Conservation (phyloP, 2,888 invertebrate species). For the Microdon myrmicae region DNA sequence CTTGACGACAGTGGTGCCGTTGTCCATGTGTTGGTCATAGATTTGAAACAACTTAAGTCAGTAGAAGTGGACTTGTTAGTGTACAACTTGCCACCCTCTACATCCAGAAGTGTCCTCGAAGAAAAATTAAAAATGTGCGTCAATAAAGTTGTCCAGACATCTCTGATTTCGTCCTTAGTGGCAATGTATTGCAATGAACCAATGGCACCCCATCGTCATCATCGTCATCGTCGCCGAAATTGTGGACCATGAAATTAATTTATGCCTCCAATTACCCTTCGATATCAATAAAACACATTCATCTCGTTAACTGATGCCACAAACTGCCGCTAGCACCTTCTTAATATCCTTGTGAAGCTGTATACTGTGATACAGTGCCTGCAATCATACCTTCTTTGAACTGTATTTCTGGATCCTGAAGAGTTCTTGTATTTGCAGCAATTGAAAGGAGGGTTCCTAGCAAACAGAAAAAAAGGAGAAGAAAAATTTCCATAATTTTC, state of each 20-base stretch:
- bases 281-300: conserved; percentile 67
- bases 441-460: conserved; percentile 9
- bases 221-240: conserved; percentile 10
- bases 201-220: background rate
- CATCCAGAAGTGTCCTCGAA: too few species aligned
- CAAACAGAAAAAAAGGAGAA: conserved; percentile 21
- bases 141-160: conserved; percentile 41
- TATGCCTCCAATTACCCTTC: conserved; percentile 67
- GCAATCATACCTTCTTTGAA: too few species aligned
- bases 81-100: too few species aligned
- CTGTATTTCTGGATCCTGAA: conserved; percentile 12
- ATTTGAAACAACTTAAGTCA: too few species aligned
- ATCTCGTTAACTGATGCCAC: conserved; percentile 55
- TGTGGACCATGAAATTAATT: conserved; percentile 67
- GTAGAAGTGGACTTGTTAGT: too few species aligned
- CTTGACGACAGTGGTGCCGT: conserved; percentile 1
- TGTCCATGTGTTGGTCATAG: conserved; percentile 8
- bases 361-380: too few species aligned
- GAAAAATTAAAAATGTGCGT: conserved; percentile 38
- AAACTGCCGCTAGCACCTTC: conserved; percentile 51
- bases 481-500: conserved; percentile 66
- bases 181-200: conserved; percentile 8
- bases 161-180: conserved; percentile 21
- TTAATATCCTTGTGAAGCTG: conserved; percentile 51
- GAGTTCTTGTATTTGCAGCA: conserved; percentile 33